Base-by-base conservation (phyloP, 2,797 vertebrate genomes). In the Fringilla coelebs region DNA sequence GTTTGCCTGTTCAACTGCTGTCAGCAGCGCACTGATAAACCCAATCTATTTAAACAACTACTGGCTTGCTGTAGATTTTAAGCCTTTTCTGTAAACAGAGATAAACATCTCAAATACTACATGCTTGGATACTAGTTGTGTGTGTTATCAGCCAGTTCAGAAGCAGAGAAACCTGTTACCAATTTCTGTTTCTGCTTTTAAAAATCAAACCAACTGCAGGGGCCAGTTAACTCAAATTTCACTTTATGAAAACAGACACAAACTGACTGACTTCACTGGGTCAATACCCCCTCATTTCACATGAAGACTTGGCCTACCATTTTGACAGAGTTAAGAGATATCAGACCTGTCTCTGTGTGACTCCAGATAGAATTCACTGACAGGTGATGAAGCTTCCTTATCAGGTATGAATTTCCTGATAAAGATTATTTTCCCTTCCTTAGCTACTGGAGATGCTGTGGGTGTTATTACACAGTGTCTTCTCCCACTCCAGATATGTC, bases 111-210 rank as follows among this genome's bases (percentile, higher is more conserved):
- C 43, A 86, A 78, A 78, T 46, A 48, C 38, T 57, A 65, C 34
- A 46, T 51, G 17, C 10, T 62, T 85, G 43, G 63, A 71, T 76
- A 57, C 34, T 32, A 51, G 38, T 28, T 90, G 24, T 67, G 26
- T 78, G 57, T 58, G 49, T 58, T 54, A 60, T 75, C 73, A 66
- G 43, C 34, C 34, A 36, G 51, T 38, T 48, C 22, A 43, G 25
- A 66, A 75, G 38, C 54, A 73, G 62, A 91, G 48, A 83, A 83
- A 21, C 61, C 17, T 14, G 5, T 43, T 65, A 67, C 2, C 25
- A 66, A 6, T 88, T 96, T 89, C 61, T 88, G 38, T 60, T 86
- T 88, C 73, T 34, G 29, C 57, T 79, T 55, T 26, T 63, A 49
- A 57, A 84, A 70, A 62, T 70, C 38, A 79, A 93, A 89, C 40